A percentile compares a stretch with the other conserved stretches of the same genome.
Conservation (phyloP, 2,113 vertebrate genomes). For the Peucedramus taeniatus region DNA sequence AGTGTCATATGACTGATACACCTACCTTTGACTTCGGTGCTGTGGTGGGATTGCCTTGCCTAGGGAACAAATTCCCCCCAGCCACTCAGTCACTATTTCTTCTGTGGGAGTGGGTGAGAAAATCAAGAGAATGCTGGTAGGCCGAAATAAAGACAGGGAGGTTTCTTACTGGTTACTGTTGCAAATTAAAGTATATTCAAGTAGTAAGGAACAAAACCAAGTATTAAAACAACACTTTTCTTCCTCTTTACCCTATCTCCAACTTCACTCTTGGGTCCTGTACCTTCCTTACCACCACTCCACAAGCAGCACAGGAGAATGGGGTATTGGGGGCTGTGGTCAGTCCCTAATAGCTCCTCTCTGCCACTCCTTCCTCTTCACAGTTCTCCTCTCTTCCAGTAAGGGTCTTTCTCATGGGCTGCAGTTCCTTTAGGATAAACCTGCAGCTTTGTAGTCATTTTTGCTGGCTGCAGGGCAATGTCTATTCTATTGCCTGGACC, state of each 20-base stretch:
- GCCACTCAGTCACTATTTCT: neutral
- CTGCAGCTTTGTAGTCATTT: neutral
- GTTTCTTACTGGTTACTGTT: neutral
- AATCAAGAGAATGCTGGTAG: neutral
- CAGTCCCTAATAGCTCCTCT: neutral
- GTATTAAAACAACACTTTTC: neutral
- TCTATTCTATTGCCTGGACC: neutral
- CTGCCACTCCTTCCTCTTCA: neutral
- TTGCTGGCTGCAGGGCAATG: neutral
- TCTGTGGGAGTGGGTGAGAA: neutral
- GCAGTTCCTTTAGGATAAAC: neutral
- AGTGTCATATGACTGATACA: neutral
- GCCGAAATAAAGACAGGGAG: neutral
- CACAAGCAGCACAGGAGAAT: rapidly evolving
- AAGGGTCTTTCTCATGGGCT: neutral
- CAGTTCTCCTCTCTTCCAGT: neutral
- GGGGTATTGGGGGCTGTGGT: neutral
- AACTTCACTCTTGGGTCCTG: neutral
- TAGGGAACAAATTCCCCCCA: neutral
- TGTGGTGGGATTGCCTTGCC: neutral
- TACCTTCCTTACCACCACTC: rapidly evolving
- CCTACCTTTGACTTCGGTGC: neutral
- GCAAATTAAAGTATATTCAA: neutral
- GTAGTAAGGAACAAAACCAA: neutral
- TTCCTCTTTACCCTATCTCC: neutral